Percentiles rank a stretch among this genome's conserved stretches.
Evolutionary conservation across 2,113 vertebrate genomes (phyloP).

Genomic region (Gasterosteus nipponicus): DNA sequence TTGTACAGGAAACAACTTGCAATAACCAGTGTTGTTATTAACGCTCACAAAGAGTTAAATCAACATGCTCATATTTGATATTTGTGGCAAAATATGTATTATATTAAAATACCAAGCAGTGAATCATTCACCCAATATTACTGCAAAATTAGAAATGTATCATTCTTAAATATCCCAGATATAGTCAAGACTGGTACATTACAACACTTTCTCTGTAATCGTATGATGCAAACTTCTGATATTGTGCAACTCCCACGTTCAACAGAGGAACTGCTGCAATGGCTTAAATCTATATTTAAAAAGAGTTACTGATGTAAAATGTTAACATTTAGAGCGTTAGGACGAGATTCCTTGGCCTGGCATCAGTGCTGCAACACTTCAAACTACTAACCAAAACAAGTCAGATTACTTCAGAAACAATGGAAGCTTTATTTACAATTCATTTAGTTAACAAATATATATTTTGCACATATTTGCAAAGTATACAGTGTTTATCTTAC

Average conservation of each 20-base stretch:
- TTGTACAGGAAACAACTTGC: neutral
- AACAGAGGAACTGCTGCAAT: neutral
- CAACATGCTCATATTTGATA: neutral
- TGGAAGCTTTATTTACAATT: conserved; percentile 94
- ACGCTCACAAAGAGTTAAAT: neutral
- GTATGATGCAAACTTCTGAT: neutral
- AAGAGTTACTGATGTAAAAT: neutral
- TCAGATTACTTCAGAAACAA: conserved; percentile 81
- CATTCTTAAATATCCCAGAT: neutral
- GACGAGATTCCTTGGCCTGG: neutral
- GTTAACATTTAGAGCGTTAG: neutral
- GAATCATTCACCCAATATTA: neutral
- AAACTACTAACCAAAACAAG: neutral
- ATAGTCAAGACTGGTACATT: neutral
- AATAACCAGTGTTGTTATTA: neutral
- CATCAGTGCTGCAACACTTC: neutral
- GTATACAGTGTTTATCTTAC: conserved; percentile 84
- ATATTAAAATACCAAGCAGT: neutral
- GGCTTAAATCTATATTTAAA: neutral
- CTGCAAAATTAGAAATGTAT: neutral
- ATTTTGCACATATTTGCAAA: conserved; percentile 90
- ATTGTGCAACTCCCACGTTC: neutral
- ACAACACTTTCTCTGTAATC: neutral
- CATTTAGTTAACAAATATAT: conserved; percentile 93
- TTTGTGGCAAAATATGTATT: neutral